Evolutionary conservation across 2,797 vertebrate genomes (phyloP).

Genomic region (Sphenopsis melanotis): DNA sequence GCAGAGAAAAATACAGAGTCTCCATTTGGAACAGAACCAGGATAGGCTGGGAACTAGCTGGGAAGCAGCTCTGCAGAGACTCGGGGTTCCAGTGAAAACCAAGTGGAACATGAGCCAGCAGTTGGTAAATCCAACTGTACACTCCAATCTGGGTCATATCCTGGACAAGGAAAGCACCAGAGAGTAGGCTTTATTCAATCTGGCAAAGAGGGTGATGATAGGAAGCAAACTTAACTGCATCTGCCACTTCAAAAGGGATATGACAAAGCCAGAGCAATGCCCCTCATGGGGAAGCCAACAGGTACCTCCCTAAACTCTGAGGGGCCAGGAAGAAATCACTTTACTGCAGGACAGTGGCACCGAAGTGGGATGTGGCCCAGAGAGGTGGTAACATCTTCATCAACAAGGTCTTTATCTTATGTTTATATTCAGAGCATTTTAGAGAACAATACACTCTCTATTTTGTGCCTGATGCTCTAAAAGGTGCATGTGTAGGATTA

Average conservation of each 20-base stretch:
- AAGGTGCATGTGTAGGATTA: background rate
- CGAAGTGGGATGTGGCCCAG: fast-evolving
- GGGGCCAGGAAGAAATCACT: background rate
- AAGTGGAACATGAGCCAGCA: background rate
- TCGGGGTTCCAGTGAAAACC: background rate
- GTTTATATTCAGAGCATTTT: background rate
- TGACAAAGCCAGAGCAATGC: background rate
- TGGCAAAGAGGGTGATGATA: background rate
- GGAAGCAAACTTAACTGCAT: background rate
- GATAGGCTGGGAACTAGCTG: background rate
- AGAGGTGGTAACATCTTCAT: background rate
- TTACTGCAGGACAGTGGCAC: background rate
- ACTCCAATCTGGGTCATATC: background rate
- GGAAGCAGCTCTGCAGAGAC: background rate
- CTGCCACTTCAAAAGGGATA: background rate
- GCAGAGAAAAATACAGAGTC: background rate
- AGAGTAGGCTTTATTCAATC: background rate
- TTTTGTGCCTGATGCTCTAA: background rate
- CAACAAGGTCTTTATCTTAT: background rate
- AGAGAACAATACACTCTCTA: background rate
- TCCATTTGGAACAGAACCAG: background rate
- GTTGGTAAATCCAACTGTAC: background rate
- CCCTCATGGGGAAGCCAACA: background rate
- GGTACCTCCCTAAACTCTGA: background rate
- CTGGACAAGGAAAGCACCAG: background rate